Base-by-base conservation (phyloP, 2,113 vertebrate species). In the Calidris pugnax region DNA sequence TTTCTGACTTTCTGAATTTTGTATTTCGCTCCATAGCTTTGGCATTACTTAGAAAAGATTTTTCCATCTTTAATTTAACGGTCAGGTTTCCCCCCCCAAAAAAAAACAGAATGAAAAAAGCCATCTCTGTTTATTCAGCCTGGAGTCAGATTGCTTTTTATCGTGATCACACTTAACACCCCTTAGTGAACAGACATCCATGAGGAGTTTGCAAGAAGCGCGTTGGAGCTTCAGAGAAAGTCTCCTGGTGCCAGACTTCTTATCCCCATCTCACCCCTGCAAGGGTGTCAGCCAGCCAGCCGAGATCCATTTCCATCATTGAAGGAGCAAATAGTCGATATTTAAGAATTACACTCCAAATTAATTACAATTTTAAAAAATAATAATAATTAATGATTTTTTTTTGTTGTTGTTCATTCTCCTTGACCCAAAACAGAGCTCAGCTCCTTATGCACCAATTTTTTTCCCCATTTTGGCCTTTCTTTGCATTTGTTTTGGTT, bases 261-360 rank as follows among this genome's bases (percentile, higher is more conserved):
- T 16, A 8, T 47, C 41, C 18, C 33, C 50, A 4, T 26, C 55
- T 13, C 11, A 9, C 26, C 62, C 22, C 60, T 14, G 50, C 18
- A n/a, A 7, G 32, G 47, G 37, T 5, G 23, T 17, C 37, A 41
- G 64, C 4, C 53, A 28, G 47, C 18, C 1, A 10, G 26, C 51
- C 67, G 39, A 37, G 6, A 66, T 37, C n/a, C 10, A 0, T 6
- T n/a, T 30, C 67, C 19, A 8, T 50, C 5, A 0, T 1, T 41
- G 33, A 60, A 39, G n/a, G 18, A 48, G 60, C 26, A 74, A 63
- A 53, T 22, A 57, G 10, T 14, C 24, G 28, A 19, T 45, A 20
- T 22, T 83, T 48, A 41, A 63, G 82, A 51, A 51, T 48, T 48
- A 41, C 35, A 35, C 8, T 60, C 41, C 48, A 86, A 50, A 51